Conservation (phyloP, 2,797 vertebrate species). For the Cygnus olor region DNA sequence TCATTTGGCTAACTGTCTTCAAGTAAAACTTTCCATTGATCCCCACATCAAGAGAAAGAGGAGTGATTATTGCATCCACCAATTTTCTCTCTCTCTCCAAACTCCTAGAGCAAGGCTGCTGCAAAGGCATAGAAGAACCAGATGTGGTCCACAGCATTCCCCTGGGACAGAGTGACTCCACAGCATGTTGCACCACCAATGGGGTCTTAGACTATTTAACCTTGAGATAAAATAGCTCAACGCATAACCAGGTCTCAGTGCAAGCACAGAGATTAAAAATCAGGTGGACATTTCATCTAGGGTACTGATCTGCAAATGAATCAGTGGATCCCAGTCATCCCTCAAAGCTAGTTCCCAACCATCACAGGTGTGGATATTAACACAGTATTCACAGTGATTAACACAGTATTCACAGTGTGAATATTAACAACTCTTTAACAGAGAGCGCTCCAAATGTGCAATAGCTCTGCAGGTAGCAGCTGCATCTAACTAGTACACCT, state of each 20-base stretch:
- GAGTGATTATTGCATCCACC: not conserved
- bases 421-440: not conserved
- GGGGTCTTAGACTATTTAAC: not conserved
- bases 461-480: not conserved
- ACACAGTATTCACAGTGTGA: too few species aligned
- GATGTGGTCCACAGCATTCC: not conserved
- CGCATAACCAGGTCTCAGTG: not conserved
- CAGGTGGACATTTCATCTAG: not conserved
- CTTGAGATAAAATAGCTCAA: not conserved
- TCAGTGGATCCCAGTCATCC: not conserved
- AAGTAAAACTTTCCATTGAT: not conserved
- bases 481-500: not conserved
- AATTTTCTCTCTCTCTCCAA: not conserved
- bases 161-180: not conserved
- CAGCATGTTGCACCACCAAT: accelerated
- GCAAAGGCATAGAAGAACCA: not conserved
- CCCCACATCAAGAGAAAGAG: not conserved
- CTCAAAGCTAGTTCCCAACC: not conserved
- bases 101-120: not conserved
- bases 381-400: not conserved
- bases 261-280: not conserved
- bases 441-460: not conserved
- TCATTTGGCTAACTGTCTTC: not conserved
- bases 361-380: not conserved
- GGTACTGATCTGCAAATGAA: not conserved